Evolutionary conservation across 2,888 invertebrate species (phyloP), one percentile per base, ranked within the genome.

Genomic region (Caenorhabditis doughertyi): DNA sequence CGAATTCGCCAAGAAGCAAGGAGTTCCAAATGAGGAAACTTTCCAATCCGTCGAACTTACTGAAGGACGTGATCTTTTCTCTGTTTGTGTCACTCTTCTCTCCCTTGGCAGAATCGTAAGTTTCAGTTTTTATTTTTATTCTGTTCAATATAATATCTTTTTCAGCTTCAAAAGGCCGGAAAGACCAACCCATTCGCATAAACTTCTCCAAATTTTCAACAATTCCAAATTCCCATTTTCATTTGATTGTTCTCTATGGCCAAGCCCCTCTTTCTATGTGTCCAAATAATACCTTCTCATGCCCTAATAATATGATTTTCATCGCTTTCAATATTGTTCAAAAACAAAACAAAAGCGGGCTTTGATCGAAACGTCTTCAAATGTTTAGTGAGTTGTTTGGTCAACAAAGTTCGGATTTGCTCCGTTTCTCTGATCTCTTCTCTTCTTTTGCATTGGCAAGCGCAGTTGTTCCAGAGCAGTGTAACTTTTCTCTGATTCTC

Each of bases 1-100:
- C 84, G 95, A 95, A 87, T 95, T 95, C 16, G 96, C 96, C 74
- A 95, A 95, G 92, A 94, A 94, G 81, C 76, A 79, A 55, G 98
- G 98, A 49, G 97, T 99, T 7, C 96, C 97, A 65, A 89, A 87
- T 71, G 90, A 88, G 80, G 98, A 98, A 93, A 95, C 96, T 58
- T 98, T 98, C 95, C 97, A 98, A 93, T 97, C 97, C 8, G 97
- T 97, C 1, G 98, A 98, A 92, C 94, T 98, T 67, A 98, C 97
- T 96, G 98, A 98, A 93, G 94, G 95, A 92, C 96, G 97, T 93
- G 98, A 98, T 92, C 94, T 98, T 85, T 96, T 96, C 93, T 96
- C 97, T 42, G 98, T 98, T 65, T 85, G 84, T 73, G 83, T 90
- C 80, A 91, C 90, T 27, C 86, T 91, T 65, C 80, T 89, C 25